Evolutionary conservation across 1,140 invertebrate genomes (phyloP).

Genomic region (Drosophila virilis): DNA sequence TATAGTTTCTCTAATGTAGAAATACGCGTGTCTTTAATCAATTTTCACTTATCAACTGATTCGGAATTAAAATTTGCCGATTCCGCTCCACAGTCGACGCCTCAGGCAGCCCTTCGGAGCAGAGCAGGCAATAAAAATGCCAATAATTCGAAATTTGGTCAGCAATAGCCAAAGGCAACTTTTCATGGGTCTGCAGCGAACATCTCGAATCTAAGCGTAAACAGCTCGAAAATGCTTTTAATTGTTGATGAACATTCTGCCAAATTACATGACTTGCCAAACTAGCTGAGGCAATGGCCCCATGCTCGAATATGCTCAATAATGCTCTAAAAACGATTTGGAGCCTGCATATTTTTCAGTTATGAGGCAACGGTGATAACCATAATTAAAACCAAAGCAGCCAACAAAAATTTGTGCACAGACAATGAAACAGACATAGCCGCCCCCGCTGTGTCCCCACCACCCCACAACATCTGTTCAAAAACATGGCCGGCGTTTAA

Average conservation of each 20-base stretch:
- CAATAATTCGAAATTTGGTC: constrained; percentile 58
- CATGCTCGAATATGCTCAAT: constrained; percentile 23
- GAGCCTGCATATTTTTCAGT: constrained; percentile 52
- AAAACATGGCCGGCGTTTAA: constrained; percentile 32
- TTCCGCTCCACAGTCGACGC: no score
- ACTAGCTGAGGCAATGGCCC: not conserved
- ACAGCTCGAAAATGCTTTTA: constrained; percentile 63
- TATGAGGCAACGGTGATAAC: constrained; percentile 48
- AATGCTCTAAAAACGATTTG: constrained; percentile 44
- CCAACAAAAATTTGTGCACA: constrained; percentile 57
- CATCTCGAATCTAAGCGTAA: constrained; percentile 24
- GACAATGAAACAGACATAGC: constrained; percentile 22
- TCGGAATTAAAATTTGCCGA: no score
- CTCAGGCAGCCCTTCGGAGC: constrained; percentile 8
- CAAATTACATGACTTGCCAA: constrained; percentile 45
- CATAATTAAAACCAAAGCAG: constrained; percentile 69
- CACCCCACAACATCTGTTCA: not conserved
- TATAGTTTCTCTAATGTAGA: no score
- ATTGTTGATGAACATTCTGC: constrained; percentile 62
- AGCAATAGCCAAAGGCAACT: constrained; percentile 19
- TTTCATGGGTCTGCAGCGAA: constrained; percentile 26
- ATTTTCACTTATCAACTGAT: no score
- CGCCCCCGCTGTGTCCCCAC: not conserved
- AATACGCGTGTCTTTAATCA: no score
- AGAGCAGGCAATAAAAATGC: constrained; percentile 57